Base-by-base conservation (phyloP, 2,113 vertebrate species). In the Hippocampus barbouri region DNA sequence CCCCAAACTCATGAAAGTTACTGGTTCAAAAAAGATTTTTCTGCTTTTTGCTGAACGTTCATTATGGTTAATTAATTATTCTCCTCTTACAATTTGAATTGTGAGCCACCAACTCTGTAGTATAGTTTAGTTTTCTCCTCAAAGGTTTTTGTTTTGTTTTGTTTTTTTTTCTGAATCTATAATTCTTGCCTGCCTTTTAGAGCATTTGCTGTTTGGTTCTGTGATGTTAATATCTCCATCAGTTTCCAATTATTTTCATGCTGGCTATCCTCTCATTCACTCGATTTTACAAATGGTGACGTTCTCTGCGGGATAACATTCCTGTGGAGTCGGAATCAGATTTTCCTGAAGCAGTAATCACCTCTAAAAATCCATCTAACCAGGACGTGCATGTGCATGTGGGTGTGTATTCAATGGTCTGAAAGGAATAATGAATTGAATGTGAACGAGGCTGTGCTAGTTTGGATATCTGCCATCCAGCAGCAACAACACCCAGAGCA, bases 271-370 rank as follows among this genome's bases (percentile, higher is more conserved):
- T 60, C 79, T 40, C 83, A 71, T 49, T n/a, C 49, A 73, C 69
- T 68, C 41, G 70, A 75, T 27, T 70, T 72, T 61, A 82, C 81
- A 77, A 68, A 68, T 70, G 65, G 51, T 47, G 69, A 1, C 54
- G 59, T 68, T 75, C 81, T 75, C 76, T 67, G 70, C 61, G 40
- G 70, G 77, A 71, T 74, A 70, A 79, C 53, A 14, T 72, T 83
- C 82, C 83, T 38, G 74, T 60, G 49, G 82, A 76, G 85, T 63
- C 25, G 53, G 73, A 82, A 85, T 83, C 79, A 66, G 79, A 84
- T 80, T 87, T 86, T 82, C 77, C 77, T 85, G 79, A 82, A 78
- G 65, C 73, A 70, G 65, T 79, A 86, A 81, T 79, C 76, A 73
- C 69, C 64, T 85, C 74, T 70, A 64, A 83, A 76, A 79, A 64